phyloP scores from a whole-genome alignment of 2,113 vertebrate species.

The Tinamus guttatus region DNA sequence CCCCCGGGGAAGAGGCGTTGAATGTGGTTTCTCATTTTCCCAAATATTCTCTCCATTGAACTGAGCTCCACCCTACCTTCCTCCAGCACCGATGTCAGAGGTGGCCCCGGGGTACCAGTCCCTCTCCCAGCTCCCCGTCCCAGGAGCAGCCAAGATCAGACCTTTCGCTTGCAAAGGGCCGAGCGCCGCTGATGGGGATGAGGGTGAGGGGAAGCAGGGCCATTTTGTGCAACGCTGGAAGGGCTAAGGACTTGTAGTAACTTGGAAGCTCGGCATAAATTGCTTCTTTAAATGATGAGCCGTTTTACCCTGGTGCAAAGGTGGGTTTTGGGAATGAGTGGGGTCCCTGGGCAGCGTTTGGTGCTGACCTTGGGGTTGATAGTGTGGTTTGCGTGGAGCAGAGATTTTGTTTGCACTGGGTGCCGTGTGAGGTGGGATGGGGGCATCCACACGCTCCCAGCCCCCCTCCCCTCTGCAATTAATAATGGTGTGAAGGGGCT shows the following conservation, averaged over 20 bases:
- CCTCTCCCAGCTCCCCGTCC: neutral
- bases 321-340: neutral
- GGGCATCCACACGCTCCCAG: too few species aligned
- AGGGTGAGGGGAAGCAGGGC: fast-evolving
- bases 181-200: neutral
- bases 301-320: neutral
- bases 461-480: too few species aligned
- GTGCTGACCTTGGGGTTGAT: neutral
- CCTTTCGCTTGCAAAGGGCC: neutral
- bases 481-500: too few species aligned
- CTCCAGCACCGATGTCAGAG: neutral
- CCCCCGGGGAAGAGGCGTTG: neutral
- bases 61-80: neutral
- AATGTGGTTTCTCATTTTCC: fast-evolving
- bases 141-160: fast-evolving
- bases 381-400: neutral
- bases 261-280: neutral
- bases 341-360: neutral
- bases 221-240: neutral
- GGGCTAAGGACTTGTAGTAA: neutral
- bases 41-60: neutral
- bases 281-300: neutral
- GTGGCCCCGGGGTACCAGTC: neutral
- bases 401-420: neutral
- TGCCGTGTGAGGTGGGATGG: too few species aligned